phyloP scores from a whole-genome alignment of 2,888 invertebrate species.

The Seira ritae region DNA sequence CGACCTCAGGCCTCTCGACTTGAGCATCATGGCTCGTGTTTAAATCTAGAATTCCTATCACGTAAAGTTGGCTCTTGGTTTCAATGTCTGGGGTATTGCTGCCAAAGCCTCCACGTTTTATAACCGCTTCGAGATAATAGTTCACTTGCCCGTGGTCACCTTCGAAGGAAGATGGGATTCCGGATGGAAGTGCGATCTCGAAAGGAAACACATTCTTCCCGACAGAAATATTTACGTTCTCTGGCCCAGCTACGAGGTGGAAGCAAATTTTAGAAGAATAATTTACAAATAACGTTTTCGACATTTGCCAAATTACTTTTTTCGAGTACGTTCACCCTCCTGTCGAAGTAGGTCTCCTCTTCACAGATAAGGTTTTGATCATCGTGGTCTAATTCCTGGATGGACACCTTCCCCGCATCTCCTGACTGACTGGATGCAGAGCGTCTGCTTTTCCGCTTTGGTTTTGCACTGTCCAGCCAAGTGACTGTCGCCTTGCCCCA shows the following conservation, averaged over 20 bases:
- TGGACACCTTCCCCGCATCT: neutral
- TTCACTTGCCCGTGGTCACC: slow-evolving; percentile 57
- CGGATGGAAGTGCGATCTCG: slow-evolving; percentile 48
- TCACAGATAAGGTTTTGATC: slow-evolving; percentile 52
- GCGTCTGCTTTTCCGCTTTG: neutral
- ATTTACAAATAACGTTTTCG: neutral
- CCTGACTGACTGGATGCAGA: neutral
- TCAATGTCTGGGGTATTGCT: slow-evolving; percentile 1
- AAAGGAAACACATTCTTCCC: slow-evolving; percentile 55
- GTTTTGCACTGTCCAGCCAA: slow-evolving; percentile 46
- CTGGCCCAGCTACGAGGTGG: slow-evolving; percentile 45
- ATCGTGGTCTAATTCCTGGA: neutral
- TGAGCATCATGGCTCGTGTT: slow-evolving; percentile 54
- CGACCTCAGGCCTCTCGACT: slow-evolving; percentile 49
- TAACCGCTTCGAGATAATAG: slow-evolving; percentile 49
- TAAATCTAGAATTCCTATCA: slow-evolving; percentile 58
- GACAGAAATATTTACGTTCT: slow-evolving; percentile 44
- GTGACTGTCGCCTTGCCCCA: slow-evolving; percentile 62
- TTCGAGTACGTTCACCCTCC: slow-evolving; percentile 56
- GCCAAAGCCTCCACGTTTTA: slow-evolving; percentile 40
- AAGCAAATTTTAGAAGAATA: neutral
- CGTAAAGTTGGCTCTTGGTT: slow-evolving; percentile 31
- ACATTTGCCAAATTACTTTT: slow-evolving; percentile 48
- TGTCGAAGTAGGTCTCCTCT: slow-evolving; percentile 64
- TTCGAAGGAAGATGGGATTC: slow-evolving; percentile 63